Conservation (phyloP, 2,888 invertebrate species). For the Anoplius nigerrimus region DNA sequence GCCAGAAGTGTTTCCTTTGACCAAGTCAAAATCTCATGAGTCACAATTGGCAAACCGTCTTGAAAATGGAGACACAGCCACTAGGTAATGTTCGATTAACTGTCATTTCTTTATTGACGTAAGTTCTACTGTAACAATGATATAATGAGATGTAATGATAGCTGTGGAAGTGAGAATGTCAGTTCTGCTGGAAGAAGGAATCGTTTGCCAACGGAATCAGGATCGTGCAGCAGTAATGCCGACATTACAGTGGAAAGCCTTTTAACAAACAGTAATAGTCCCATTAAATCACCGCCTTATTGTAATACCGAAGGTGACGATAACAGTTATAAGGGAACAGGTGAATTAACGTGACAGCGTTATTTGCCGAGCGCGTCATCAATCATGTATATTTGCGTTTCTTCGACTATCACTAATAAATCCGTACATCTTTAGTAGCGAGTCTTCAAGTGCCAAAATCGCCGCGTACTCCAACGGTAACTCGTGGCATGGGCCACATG, state of each 20-base stretch:
- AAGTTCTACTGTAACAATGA: neutral
- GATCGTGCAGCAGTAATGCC: slow-evolving; percentile 76
- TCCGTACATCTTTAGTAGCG: slow-evolving; percentile 68
- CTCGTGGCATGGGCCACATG: slow-evolving; percentile 90
- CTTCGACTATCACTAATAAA: neutral
- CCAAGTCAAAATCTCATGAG: slow-evolving; percentile 94
- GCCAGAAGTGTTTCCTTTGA: slow-evolving; percentile 79
- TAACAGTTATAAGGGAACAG: slow-evolving; percentile 75
- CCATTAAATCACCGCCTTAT: slow-evolving; percentile 80
- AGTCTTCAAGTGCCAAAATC: slow-evolving; percentile 80
- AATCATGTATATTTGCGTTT: too few relatives aligned
- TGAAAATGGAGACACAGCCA: slow-evolving; percentile 75
- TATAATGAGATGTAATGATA: slow-evolving; percentile 47
- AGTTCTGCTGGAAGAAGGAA: slow-evolving; percentile 72
- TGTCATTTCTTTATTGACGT: neutral
- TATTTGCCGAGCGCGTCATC: too few relatives aligned
- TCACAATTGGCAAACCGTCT: slow-evolving; percentile 86
- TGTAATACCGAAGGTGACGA: slow-evolving; percentile 76
- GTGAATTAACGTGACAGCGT: slow-evolving; percentile 41
- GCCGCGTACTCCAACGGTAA: slow-evolving; percentile 86
- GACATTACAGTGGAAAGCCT: slow-evolving; percentile 63
- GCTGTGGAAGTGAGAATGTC: slow-evolving; percentile 67
- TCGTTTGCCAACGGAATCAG: slow-evolving; percentile 80
- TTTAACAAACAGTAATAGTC: slow-evolving; percentile 74
- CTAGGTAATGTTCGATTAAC: slow-evolving; percentile 66